A percentile compares a stretch with the other conserved stretches of the same genome.
phyloP scores from a whole-genome alignment of 2,113 vertebrate genomes.

The Neotragus moschatus region DNA sequence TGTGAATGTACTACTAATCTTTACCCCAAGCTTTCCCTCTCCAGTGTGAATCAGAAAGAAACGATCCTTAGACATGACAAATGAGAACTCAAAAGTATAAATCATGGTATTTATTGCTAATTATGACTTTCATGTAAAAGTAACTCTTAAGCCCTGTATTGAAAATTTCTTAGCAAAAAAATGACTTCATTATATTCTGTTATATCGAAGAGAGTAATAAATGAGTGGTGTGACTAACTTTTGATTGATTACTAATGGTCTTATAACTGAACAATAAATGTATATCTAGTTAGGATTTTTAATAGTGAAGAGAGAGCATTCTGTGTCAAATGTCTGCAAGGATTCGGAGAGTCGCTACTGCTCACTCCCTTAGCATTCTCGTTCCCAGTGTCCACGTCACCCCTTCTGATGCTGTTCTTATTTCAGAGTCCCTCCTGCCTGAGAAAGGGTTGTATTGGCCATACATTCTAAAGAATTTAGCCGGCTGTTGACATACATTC shows the following conservation, averaged over 20 bases:
- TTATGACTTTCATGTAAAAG: background rate
- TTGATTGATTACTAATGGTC: background rate
- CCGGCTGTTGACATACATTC: background rate
- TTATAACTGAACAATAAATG: background rate
- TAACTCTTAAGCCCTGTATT: background rate
- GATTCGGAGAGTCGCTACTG: background rate
- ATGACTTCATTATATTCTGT: background rate
- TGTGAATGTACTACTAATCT: background rate
- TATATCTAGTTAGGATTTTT: background rate
- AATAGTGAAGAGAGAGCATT: background rate
- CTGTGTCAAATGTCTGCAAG: background rate
- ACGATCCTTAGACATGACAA: background rate
- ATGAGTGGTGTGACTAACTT: background rate
- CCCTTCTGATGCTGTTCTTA: background rate
- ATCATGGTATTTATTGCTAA: background rate
- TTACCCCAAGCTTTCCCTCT: background rate
- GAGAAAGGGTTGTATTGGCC: background rate
- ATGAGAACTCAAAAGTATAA: background rate
- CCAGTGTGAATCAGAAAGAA: background rate
- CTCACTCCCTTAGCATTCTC: background rate
- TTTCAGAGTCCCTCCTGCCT: background rate
- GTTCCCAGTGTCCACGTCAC: fast-evolving
- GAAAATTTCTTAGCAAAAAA: constrained; percentile 1
- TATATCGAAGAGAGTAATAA: background rate
- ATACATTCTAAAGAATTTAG: background rate